Percentiles rank a stretch among this genome's conserved stretches.
Evolutionary conservation across 2,113 vertebrate genomes (phyloP).

Genomic region (Macaca mulatta): DNA sequence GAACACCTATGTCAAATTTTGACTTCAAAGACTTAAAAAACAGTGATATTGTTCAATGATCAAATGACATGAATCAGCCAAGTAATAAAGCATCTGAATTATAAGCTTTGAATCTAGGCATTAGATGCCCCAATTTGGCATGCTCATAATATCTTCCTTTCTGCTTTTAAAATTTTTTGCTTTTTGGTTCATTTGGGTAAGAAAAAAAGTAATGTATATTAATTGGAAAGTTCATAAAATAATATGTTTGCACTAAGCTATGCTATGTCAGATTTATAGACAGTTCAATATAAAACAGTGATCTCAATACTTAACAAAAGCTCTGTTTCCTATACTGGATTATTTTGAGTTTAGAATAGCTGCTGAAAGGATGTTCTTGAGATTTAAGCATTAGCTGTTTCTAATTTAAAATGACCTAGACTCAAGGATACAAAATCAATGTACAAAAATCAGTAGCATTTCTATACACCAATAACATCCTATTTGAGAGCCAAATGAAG

Average conservation of each 20-base stretch:
- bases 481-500: no score
- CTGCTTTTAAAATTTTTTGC: constrained; percentile 61
- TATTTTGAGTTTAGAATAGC: neutral
- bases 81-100: constrained; percentile 42
- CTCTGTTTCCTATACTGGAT: neutral
- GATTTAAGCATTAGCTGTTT: neutral
- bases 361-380: neutral
- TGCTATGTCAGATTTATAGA: neutral
- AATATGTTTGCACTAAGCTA: neutral
- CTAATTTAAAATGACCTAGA: neutral
- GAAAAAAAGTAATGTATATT: constrained; percentile 37
- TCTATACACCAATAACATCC: no score
- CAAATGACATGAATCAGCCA: neutral
- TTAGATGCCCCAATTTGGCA: constrained; percentile 56
- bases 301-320: constrained; percentile 40
- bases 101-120: constrained; percentile 67
- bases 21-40: constrained; percentile 64
- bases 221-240: constrained; percentile 37
- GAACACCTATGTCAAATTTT: constrained; percentile 49
- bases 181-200: constrained; percentile 55
- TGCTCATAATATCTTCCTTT: constrained; percentile 64
- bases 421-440: no score
- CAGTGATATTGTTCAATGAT: neutral
- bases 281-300: neutral
- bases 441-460: no score